Evolutionary conservation across 2,113 vertebrate species (phyloP), one percentile per base, ranked within the genome.

Genomic region (Podarcis raffonei): DNA sequence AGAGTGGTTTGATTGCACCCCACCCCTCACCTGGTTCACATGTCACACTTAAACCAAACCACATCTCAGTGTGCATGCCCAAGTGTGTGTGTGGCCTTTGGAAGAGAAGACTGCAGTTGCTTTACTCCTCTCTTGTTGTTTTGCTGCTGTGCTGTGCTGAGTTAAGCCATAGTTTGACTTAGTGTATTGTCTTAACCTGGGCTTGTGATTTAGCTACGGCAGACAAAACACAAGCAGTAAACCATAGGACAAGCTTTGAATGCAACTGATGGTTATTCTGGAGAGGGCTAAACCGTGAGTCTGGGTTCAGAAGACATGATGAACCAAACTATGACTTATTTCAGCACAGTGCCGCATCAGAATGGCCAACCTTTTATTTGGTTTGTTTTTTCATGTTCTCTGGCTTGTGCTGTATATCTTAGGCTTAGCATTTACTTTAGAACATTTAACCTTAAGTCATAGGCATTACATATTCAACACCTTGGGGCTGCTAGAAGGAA

Each of bases 401-500:
- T 88, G 78, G 39, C 53, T 94, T 93, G 42, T 0, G 0, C 79
- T 90, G 59, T 1, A 42, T 88, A 89, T 81, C n/a, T 81, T 83
- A 91, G 77, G 62, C 11, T 76, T 89, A 84, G 37, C 42, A 6
- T 32, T 82, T 68, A 65, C 27, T 88, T 82, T 82, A 59, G 77
- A 89, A 77, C 30, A 32, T 66, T 75, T 84, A 72, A 48, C 27
- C 74, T 89, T 89, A 48, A 66, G 66, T 93, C 72, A 20, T 82
- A 90, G 8, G 74, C 85, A 80, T 93, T 87, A 92, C 72, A 87
- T 72, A 83, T 62, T 74, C 78, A 91, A 66, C 84, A 65, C 71
- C 12, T 91, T 0, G 59, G 39, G 87, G 66, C 66, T 82, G 59
- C 79, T 86, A 78, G 83, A 84, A 88, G 42, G 39, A 69, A 42